Evolutionary conservation across 2,113 vertebrate species (phyloP), one percentile per base, ranked within the genome.

Genomic region (Macrotus californicus): DNA sequence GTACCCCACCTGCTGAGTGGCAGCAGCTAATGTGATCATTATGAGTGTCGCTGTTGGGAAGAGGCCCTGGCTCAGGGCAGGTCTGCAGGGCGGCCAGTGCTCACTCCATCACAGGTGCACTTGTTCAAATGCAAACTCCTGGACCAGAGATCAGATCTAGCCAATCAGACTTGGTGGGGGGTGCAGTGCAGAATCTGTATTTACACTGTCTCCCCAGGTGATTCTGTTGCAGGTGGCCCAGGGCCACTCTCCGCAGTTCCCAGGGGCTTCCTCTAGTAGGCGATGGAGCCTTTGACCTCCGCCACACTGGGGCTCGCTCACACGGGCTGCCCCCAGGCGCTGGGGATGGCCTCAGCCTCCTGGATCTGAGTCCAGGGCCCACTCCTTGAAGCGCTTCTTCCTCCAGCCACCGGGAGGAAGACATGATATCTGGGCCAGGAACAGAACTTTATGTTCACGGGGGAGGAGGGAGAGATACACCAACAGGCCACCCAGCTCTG

Each of bases 71-170:
- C 54, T 52, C 34, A 1, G 0, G n/a, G 52, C 7, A 66, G 22
- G 39, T 34, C 41, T 29, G 2, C 22, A 19, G 0, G 14, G 48
- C 0, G 0, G 36, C 61, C 7, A 0, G 36, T 82, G 11, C 13
- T 10, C 29, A 19, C 36, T 34, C 31, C n/a, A n/a, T n/a, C 73
- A 29, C 31, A 0, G 0, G 21, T 14, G 9, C 2, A 0, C n/a
- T 86, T 13, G 13, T 90, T 75, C 75, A 91, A 66, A 67, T 43
- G 34, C 67, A 82, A 84, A 88, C 22, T 31, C 73, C 79, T 36
- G 41, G 39, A n/a, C 34, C 46, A 34, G 41, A 50, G 3, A 8
- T 36, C 43, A 75, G 75, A n/a, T 54, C n/a, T 46, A 13, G 19
- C 67, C n/a, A 61, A 18, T 72, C 81, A 46, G 82, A 34, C 39